Base-by-base conservation (phyloP, 2,888 invertebrate species). In the Achlya flavicornis region DNA sequence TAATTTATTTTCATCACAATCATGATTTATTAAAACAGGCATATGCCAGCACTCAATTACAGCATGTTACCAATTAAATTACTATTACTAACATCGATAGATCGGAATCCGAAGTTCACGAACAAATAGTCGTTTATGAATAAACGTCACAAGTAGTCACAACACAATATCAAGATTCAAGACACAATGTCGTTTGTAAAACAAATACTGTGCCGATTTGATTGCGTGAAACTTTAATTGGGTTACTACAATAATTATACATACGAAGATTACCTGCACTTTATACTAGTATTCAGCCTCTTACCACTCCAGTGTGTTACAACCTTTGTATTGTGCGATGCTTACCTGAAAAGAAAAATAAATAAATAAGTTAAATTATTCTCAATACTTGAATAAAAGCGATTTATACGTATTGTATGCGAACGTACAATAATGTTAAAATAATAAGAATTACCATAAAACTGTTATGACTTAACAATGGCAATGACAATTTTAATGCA, bases 321-420 rank as follows among this genome's bases (percentile, higher is more conserved):
- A 53, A 53, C 53, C 53, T 53, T 53, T 19, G 3, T 6, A 19
- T 53, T 53, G 16, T 19, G 19, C 19, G 19, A 19, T 53, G 53
- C 53, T 53, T 53, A 53, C 53, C 53, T 53, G 53, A 53, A 53
- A 53, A 19, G n/a, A 53, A 19, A 53, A 53, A 19, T n/a, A 53
- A 19, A 53, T 7, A n/a, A 53, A 19, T 19, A 8, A 19, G 19
- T 16, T 19, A 8, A 8, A 14, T 16, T 48, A 0, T 4, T 53
- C 14, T 53, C 14, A 3, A 14, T n/a, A 11, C 41, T 3, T 10
- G 0, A 26, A 26, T 26, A 26, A 26, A 26, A 26, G 26, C 26
- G 2, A 26, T 26, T 26, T 26, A 26, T 26, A 26, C 26, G 26
- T 26, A 26, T 26, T 26, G 26, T 26, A 2, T 26, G 2, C 26